Evolutionary conservation across 2,888 invertebrate genomes (phyloP).

Genomic region (Metallyticus violacea): DNA sequence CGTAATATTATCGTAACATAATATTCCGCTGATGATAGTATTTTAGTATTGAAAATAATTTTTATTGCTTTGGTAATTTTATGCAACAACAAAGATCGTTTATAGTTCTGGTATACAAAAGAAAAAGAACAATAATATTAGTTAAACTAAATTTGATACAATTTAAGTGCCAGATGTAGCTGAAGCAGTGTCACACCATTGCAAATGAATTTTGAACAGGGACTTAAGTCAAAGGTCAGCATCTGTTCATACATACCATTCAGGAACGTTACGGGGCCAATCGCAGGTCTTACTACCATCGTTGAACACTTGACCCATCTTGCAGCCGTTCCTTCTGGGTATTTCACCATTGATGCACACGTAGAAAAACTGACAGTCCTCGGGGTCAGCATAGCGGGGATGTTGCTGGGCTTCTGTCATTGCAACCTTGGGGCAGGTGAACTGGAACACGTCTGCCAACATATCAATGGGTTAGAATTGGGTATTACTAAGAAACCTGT

Average conservation of each 20-base stretch:
- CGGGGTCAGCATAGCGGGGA: constrained; percentile 82
- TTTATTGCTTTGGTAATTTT: too few relatives aligned
- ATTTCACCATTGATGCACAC: constrained; percentile 86
- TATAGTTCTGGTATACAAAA: too few relatives aligned
- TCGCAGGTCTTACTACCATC: constrained; percentile 75
- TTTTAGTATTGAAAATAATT: too few relatives aligned
- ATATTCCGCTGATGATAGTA: too few relatives aligned
- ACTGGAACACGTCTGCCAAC: constrained; percentile 72
- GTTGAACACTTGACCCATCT: constrained; percentile 85
- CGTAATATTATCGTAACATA: too few relatives aligned
- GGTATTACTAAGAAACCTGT: not conserved
- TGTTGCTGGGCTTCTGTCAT: constrained; percentile 71
- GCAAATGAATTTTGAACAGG: too few relatives aligned
- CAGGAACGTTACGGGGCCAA: constrained; percentile 83
- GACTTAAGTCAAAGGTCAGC: too few relatives aligned
- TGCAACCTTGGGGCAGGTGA: constrained; percentile 77
- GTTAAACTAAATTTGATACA: too few relatives aligned
- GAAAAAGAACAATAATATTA: too few relatives aligned
- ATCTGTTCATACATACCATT: constrained; percentile 83
- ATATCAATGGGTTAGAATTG: not conserved
- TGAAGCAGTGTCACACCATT: too few relatives aligned
- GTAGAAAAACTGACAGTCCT: constrained; percentile 89
- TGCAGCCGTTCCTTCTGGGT: constrained; percentile 83
- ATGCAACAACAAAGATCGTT: too few relatives aligned
- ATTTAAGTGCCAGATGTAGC: too few relatives aligned